Base-by-base conservation (phyloP, 2,888 invertebrate genomes). In the Malacosoma neustria region DNA sequence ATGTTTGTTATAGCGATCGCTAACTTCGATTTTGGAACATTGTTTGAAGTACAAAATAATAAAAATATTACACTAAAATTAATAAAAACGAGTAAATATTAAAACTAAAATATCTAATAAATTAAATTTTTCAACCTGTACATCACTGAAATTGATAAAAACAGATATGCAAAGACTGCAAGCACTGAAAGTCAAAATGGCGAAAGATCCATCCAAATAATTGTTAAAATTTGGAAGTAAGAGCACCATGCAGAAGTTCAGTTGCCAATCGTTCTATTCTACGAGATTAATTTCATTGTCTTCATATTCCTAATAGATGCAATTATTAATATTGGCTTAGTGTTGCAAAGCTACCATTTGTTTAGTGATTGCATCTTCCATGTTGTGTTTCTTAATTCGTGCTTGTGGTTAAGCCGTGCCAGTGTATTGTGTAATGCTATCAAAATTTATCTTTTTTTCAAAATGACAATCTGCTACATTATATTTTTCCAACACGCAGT, bases 361-460 rank as follows among this genome's bases (percentile, higher is more conserved):
- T 57, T 60, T 55, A 60, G 67, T 71, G 66, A 59, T 59, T 62
- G 67, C 69, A 61, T 70, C 57, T 49, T 61, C 59, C 54, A 22
- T 46, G 42, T 51, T 55, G 70, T 76, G 72, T 68, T 54, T 50
- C 45, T 67, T 68, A 57, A 60, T 59, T 62, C 63, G 81, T 81
- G 81, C 76, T 71, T 56, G 75, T 80, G 72, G 73, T 56, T 51
- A 79, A 81, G 81, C 80, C 71, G 84, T 84, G 84, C 81, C 70
- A 76, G 57, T 60, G 42, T 54, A 50, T 61, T 59, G 56, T 58
- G 64, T 66, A 73, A 64, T 70, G 72, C 71, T 59, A 72, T 67
- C 68, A 73, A 71, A 65, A 31, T 35, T 36, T 15, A 15, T 15
- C 15, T 33, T n/a, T 33, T 12, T 33, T 22, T 22, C 9, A 22